These are phyloP conservation scores for Emmelina monodactyla DNA, from an alignment of 2,888 invertebrate genomes.

Conservation along the genomic window DNA sequence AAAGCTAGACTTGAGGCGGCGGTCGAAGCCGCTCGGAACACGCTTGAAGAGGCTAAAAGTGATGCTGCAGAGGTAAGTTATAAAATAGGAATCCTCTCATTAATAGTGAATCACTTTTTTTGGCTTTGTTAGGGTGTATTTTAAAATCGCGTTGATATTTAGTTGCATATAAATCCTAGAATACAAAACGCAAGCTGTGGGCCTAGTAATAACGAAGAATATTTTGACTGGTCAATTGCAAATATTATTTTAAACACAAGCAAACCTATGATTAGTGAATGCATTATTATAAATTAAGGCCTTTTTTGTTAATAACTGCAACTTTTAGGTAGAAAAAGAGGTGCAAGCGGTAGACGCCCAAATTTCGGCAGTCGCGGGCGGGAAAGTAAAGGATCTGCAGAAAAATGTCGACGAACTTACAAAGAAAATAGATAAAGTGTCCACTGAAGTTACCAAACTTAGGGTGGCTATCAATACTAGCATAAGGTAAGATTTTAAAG, in stretches of 20 bases:
- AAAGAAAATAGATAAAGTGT: slow-evolving; percentile 76
- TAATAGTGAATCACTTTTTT: too few relatives aligned
- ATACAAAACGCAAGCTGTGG: too few relatives aligned
- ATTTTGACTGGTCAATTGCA: too few relatives aligned
- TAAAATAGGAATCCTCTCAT: too few relatives aligned
- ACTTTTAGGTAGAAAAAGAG: slow-evolving; percentile 68
- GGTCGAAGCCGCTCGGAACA: slow-evolving; percentile 55
- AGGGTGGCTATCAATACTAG: slow-evolving; percentile 74
- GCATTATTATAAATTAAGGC: too few relatives aligned
- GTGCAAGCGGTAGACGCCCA: slow-evolving; percentile 71
- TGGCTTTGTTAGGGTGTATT: too few relatives aligned
- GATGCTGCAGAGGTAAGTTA: slow-evolving; percentile 64
- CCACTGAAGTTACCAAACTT: slow-evolving; percentile 71
- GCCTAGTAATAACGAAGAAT: too few relatives aligned
- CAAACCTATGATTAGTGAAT: too few relatives aligned
- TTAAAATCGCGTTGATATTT: too few relatives aligned
- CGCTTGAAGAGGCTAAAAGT: slow-evolving; percentile 63
- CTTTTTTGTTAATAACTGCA: too few relatives aligned
- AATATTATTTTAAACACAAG: too few relatives aligned
- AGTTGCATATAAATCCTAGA: too few relatives aligned
- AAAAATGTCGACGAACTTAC: slow-evolving; percentile 72
- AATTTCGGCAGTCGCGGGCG: slow-evolving; percentile 74
- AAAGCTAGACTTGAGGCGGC: slow-evolving; percentile 67
- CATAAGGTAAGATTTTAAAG: slow-evolving; percentile 31
- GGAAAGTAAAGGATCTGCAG: slow-evolving; percentile 74